These are phyloP conservation scores for Silvanus unidentatus DNA, from an alignment of 2,888 invertebrate genomes.

Conservation along the genomic window DNA sequence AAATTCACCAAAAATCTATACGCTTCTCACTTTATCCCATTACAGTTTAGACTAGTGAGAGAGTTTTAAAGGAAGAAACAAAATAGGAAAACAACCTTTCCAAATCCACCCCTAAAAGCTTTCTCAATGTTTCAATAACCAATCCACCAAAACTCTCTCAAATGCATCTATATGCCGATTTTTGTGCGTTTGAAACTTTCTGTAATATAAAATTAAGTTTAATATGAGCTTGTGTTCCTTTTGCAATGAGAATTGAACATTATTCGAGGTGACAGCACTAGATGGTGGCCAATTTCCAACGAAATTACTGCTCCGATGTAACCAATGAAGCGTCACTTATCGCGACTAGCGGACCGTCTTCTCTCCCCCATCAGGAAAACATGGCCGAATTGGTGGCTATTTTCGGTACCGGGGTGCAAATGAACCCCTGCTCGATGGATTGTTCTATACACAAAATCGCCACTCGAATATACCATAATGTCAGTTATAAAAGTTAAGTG, in stretches of 20 bases:
- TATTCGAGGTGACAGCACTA: constrained; percentile 27
- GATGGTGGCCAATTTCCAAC: constrained; percentile 31
- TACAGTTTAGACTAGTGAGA: too few species aligned
- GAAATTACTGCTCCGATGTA: constrained; percentile 28
- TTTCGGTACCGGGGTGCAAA: too few species aligned
- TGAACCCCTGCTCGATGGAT: too few species aligned
- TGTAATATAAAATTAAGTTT: too few species aligned
- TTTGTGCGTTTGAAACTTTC: constrained; percentile 6
- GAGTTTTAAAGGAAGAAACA: too few species aligned
- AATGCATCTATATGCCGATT: constrained; percentile 6
- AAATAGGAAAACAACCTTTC: constrained; percentile 2
- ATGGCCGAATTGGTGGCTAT: too few species aligned
- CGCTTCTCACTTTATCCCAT: too few species aligned
- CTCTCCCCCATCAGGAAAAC: neutral
- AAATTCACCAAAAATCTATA: neutral
- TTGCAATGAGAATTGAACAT: constrained; percentile 14
- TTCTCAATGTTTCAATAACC: constrained; percentile 30
- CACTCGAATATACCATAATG: too few species aligned
- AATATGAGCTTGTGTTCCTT: too few species aligned
- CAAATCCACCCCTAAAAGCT: constrained; percentile 31
- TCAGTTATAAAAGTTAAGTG: constrained; percentile 2
- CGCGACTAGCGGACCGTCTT: constrained; percentile 1
- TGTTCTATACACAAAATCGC: too few species aligned
- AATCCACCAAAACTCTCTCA: constrained; percentile 1
- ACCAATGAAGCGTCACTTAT: constrained; percentile 30